These are phyloP conservation scores for Corythornis cristatus DNA, from an alignment of 2,113 vertebrate genomes.

Conservation along the genomic window DNA sequence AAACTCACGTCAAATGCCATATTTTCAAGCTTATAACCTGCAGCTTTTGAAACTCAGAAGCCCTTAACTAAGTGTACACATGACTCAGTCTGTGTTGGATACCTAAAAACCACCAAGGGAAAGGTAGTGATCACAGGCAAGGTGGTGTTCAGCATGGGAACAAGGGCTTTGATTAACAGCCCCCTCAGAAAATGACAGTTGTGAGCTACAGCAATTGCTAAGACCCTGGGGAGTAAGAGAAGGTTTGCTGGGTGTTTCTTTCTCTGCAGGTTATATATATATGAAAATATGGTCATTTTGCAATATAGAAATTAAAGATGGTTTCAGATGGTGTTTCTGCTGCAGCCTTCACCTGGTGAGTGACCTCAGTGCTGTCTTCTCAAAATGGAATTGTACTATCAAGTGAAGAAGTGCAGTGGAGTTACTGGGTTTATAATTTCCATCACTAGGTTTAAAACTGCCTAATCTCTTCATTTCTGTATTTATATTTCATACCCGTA, in stretches of 20 bases:
- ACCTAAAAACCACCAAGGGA: neutral
- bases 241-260: neutral
- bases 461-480: neutral
- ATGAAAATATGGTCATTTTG: slow-evolving; percentile 36
- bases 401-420: neutral
- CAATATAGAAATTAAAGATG: neutral
- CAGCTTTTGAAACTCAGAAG: neutral
- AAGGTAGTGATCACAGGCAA: neutral
- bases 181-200: neutral
- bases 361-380: neutral
- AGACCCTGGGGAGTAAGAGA: neutral
- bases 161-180: neutral
- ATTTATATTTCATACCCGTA: neutral
- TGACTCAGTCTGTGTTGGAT: neutral
- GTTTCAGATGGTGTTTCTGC: neutral
- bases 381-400: neutral
- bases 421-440: neutral
- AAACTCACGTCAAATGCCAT: neutral
- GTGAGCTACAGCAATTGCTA: neutral
- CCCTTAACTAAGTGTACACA: neutral
- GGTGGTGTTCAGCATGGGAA: neutral
- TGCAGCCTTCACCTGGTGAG: neutral
- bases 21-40: slow-evolving; percentile 34
- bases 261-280: slow-evolving; percentile 28
- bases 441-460: neutral